phyloP scores from a whole-genome alignment of 2,113 vertebrate species.

The Himantopus leucocephalus region DNA sequence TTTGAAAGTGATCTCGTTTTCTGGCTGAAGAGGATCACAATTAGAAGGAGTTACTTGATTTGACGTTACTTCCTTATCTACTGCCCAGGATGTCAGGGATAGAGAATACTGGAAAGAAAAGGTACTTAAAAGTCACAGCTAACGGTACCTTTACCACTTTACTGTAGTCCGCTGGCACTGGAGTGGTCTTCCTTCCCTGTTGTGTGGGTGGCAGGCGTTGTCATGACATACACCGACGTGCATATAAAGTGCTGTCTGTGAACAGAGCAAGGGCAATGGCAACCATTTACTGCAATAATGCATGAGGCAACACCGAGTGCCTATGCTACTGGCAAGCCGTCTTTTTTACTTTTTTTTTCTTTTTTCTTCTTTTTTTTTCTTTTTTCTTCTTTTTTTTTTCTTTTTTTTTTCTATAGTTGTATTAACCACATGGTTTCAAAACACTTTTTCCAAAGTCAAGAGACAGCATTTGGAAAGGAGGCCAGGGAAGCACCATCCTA shows the following conservation, averaged over 20 bases:
- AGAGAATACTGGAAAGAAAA: neutral
- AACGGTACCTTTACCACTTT: neutral
- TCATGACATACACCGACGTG: neutral
- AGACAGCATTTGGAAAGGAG: neutral
- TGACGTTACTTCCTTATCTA: neutral
- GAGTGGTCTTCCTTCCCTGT: neutral
- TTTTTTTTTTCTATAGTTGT: neutral
- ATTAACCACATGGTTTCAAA: neutral
- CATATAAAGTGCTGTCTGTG: neutral
- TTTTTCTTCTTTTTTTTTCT: too few relatives aligned
- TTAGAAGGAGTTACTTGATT: neutral
- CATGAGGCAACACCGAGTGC: neutral
- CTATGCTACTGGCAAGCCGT: neutral
- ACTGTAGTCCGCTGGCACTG: neutral
- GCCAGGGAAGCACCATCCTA: neutral
- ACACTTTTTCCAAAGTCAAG: neutral
- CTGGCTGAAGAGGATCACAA: neutral
- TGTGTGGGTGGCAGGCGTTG: neutral
- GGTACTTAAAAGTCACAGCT: neutral
- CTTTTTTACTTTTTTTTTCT: neutral
- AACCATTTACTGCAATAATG: neutral
- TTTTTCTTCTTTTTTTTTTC: neutral
- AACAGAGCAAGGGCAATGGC: neutral
- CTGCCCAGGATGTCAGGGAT: rapidly evolving
- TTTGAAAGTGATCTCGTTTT: neutral